Conservation (phyloP, 2,888 invertebrate species). For the Cryptus viduatorius region DNA sequence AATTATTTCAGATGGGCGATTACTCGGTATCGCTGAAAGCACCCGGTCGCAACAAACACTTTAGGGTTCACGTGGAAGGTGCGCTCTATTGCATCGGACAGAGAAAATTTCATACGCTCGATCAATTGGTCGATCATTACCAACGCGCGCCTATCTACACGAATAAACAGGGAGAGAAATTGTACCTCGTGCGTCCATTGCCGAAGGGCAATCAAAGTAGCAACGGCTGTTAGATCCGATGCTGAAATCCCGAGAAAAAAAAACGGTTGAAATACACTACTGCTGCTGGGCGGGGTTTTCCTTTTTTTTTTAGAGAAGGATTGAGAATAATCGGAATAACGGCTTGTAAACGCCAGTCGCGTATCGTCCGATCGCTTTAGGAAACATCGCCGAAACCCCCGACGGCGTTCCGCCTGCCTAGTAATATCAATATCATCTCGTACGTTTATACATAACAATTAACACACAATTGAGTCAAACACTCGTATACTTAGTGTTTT, state of each 20-base stretch:
- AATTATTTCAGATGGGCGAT: constrained; percentile 94
- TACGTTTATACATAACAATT: constrained; percentile 80
- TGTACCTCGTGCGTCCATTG: constrained; percentile 97
- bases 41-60: constrained; percentile 99
- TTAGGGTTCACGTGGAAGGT: constrained; percentile 98
- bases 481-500: constrained; percentile 82
- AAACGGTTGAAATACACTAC: constrained; percentile 25
- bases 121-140: constrained; percentile 99
- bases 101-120: constrained; percentile 97
- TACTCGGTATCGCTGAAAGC: constrained; percentile 99
- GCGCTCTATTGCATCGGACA: constrained; percentile 98
- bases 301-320: constrained; percentile 19
- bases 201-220: constrained; percentile 87
- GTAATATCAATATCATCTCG: constrained; percentile 78
- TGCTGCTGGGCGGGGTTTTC: neutral
- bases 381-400: constrained; percentile 52
- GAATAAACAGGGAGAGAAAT: constrained; percentile 98
- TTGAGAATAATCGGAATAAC: constrained; percentile 16
- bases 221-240: constrained; percentile 83
- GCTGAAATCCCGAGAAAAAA: constrained; percentile 20
- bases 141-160: constrained; percentile 99
- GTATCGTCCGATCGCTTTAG: constrained; percentile 54
- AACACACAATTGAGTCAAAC: constrained; percentile 62
- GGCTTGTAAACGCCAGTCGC: constrained; percentile 51
- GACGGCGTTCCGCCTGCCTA: constrained; percentile 68